These are phyloP conservation scores for Lasioglossum morio DNA, from an alignment of 2,888 invertebrate species.

Conservation along the genomic window DNA sequence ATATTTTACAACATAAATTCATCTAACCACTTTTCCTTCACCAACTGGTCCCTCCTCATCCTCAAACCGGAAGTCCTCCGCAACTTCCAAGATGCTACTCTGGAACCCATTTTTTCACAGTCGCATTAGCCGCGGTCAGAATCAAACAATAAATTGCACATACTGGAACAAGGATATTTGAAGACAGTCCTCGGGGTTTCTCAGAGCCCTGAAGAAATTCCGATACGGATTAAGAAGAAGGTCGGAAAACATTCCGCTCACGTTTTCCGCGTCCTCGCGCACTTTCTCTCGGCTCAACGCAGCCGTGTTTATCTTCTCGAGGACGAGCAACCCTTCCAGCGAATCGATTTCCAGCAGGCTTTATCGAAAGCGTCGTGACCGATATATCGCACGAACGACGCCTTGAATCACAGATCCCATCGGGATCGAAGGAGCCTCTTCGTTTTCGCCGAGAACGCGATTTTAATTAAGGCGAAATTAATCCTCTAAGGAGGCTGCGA, in stretches of 20 bases:
- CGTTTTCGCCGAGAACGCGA: neutral
- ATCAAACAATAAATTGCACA: neutral
- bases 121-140: neutral
- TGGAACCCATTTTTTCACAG: neutral
- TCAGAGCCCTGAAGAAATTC: neutral
- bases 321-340: neutral
- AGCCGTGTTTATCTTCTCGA: neutral
- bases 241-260: neutral
- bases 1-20: neutral
- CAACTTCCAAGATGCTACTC: neutral
- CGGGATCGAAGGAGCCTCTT: neutral
- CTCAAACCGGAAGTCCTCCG: neutral
- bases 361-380: neutral
- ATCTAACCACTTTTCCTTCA: neutral
- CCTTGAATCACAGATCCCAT: neutral
- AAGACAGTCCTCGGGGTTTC: neutral
- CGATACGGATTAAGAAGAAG: neutral
- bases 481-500: neutral
- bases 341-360: neutral
- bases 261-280: neutral
- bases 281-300: neutral
- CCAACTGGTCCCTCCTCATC: neutral
- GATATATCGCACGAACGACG: neutral
- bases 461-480: neutral
- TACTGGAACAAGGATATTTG: neutral